Percentiles rank a stretch among this genome's conserved stretches.
These are phyloP conservation scores for Brachystomella parvula DNA, from an alignment of 1,140 invertebrate genomes.

Conservation along the genomic window DNA sequence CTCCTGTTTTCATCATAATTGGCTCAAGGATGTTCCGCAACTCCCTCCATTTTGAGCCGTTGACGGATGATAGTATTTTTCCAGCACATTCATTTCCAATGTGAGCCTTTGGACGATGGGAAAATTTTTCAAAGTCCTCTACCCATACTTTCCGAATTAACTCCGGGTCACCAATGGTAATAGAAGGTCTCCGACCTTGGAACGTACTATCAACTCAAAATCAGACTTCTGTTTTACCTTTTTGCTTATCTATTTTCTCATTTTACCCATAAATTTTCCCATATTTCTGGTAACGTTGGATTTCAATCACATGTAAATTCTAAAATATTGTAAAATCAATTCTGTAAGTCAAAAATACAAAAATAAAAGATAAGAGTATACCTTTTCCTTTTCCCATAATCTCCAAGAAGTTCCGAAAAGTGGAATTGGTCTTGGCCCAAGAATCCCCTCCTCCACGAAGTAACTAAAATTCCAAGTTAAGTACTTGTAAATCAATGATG, in stretches of 20 bases:
- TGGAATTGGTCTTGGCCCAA: background rate
- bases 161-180: constrained; percentile 46
- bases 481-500: no score
- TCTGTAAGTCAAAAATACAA: background rate
- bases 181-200: background rate
- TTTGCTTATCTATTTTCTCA: background rate
- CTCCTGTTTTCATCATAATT: no score
- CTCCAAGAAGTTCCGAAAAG: background rate
- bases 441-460: background rate
- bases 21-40: no score
- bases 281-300: background rate
- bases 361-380: background rate
- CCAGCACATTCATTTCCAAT: background rate
- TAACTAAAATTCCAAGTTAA: background rate
- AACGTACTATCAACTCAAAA: no score
- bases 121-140: constrained; percentile 48
- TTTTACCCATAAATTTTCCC: background rate
- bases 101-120: background rate
- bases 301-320: background rate
- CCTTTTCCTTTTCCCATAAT: background rate
- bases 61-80: no score
- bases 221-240: background rate
- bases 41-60: no score
- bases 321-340: background rate
- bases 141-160: constrained; percentile 46